Evolutionary conservation across 2,888 invertebrate genomes (phyloP).

Genomic region (Dermolepida albohirtum): DNA sequence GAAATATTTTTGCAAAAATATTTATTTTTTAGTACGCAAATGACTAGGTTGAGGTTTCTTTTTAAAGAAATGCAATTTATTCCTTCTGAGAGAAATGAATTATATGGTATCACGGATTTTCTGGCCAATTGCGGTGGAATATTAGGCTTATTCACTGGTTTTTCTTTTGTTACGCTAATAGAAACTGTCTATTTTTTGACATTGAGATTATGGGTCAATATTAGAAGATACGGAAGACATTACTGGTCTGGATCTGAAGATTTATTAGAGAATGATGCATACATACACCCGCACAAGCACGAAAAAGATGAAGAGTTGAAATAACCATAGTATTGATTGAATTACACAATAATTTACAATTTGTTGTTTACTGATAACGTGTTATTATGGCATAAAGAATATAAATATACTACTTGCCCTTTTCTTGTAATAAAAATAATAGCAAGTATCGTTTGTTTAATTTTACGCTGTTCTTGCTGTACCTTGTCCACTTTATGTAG

Average conservation of each 20-base stretch:
- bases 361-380: no score
- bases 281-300: conserved; percentile 50
- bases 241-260: conserved; percentile 62
- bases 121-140: conserved; percentile 71
- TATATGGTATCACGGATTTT: conserved; percentile 70
- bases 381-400: no score
- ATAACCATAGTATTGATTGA: no score
- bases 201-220: conserved; percentile 66
- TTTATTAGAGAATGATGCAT: conserved; percentile 55
- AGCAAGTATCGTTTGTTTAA: no score
- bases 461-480: no score
- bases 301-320: background rate
- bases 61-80: conserved; percentile 76
- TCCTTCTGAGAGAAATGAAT: conserved; percentile 69
- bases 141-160: conserved; percentile 73
- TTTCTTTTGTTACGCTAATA: conserved; percentile 73
- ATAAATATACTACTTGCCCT: no score
- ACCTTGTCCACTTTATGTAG: no score
- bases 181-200: conserved; percentile 73
- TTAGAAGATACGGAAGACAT: conserved; percentile 64
- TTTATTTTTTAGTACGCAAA: conserved; percentile 65
- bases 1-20: no score
- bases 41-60: conserved; percentile 75
- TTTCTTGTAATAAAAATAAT: no score
- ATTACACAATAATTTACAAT: no score